Percentiles rank a stretch among this genome's conserved stretches.
These are phyloP conservation scores for Limanda limanda DNA, from an alignment of 2,113 vertebrate species.

Conservation along the genomic window DNA sequence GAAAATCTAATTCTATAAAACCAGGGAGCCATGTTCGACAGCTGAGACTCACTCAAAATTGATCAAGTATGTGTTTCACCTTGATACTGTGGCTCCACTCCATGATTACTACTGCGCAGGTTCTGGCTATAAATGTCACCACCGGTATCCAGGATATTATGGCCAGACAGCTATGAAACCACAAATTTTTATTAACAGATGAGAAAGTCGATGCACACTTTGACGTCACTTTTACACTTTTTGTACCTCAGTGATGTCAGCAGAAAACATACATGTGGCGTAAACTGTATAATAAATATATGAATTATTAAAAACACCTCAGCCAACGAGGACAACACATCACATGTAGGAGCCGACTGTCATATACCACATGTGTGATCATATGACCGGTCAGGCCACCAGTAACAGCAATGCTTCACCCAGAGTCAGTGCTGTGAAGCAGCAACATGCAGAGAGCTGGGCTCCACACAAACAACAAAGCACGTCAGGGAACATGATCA, in stretches of 20 bases:
- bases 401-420: neutral
- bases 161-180: too few species aligned
- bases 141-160: too few species aligned
- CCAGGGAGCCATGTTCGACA: too few species aligned
- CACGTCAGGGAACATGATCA: neutral
- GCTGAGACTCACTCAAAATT: too few species aligned
- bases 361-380: neutral
- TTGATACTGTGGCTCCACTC: too few species aligned
- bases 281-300: too few species aligned
- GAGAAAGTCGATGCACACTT: neutral
- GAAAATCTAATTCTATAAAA: too few species aligned
- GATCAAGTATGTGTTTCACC: too few species aligned
- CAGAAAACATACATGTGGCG: too few species aligned
- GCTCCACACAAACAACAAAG: neutral
- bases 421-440: neutral
- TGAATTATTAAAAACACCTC: neutral
- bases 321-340: neutral
- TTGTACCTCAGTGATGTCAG: neutral
- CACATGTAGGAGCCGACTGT: neutral
- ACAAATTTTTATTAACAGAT: too few species aligned
- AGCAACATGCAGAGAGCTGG: neutral
- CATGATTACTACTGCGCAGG: too few species aligned
- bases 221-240: neutral
- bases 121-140: too few species aligned
- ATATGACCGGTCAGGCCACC: neutral